A percentile compares a stretch with the other conserved stretches of the same genome.
These are phyloP conservation scores for Callipepla squamata DNA, from an alignment of 2,113 vertebrate species.

Conservation along the genomic window DNA sequence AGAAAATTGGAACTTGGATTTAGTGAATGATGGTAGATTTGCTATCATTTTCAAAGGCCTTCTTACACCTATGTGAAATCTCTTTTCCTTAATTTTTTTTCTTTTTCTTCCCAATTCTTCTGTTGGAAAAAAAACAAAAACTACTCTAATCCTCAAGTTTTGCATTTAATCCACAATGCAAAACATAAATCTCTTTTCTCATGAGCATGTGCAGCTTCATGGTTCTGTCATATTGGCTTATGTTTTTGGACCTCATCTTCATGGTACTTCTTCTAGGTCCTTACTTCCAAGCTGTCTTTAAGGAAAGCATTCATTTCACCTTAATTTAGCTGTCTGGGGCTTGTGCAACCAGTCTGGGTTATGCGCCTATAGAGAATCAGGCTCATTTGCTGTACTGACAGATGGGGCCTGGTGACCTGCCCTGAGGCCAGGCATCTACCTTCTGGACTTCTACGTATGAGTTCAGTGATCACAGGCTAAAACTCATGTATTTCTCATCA, in stretches of 20 bases:
- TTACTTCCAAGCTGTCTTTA: background rate
- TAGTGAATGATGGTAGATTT: background rate
- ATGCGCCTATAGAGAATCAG: background rate
- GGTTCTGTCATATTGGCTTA: too few species aligned
- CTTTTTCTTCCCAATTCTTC: too few species aligned
- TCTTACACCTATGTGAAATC: background rate
- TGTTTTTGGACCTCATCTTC: background rate
- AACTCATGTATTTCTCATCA: background rate
- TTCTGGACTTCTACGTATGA: background rate
- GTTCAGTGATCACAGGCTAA: background rate
- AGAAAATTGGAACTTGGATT: background rate
- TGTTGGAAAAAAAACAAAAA: too few species aligned
- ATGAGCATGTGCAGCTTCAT: background rate
- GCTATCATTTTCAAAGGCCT: background rate
- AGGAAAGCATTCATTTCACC: background rate
- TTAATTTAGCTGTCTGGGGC: background rate
- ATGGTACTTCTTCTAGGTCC: background rate
- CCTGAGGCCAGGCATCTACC: background rate
- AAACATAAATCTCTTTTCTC: background rate
- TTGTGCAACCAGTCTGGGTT: background rate
- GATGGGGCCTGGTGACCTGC: background rate
- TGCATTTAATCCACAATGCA: background rate
- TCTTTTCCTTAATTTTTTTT: background rate
- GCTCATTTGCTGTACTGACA: background rate
- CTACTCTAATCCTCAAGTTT: background rate